A percentile compares a stretch with the other conserved stretches of the same genome.
These are phyloP conservation scores for Blennius ocellaris DNA, from an alignment of 2,113 vertebrate genomes.

Conservation along the genomic window DNA sequence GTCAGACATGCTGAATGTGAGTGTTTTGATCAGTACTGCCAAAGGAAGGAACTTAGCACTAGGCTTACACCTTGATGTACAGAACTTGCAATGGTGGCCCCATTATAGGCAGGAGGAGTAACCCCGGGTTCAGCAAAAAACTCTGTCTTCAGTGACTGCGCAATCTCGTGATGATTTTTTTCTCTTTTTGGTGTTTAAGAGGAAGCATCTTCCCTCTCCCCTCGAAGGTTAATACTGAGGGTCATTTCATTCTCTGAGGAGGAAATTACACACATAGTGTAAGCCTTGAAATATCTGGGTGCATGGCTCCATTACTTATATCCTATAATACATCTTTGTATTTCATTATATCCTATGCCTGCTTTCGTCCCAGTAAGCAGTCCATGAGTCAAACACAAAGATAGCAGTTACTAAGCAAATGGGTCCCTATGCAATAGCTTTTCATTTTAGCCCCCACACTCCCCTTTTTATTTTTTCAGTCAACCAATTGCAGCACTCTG, in stretches of 20 bases:
- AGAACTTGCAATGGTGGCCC: slow-evolving; percentile 24
- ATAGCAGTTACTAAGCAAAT: slow-evolving; percentile 78
- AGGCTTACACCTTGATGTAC: slow-evolving; percentile 33
- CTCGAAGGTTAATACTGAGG: slow-evolving; percentile 74
- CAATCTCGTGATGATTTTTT: slow-evolving; percentile 60
- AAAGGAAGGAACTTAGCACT: slow-evolving; percentile 29
- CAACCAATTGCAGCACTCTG: slow-evolving; percentile 64
- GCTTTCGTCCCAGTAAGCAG: slow-evolving; percentile 74
- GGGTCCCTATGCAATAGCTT: slow-evolving; percentile 68
- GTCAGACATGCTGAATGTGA: slow-evolving; percentile 40
- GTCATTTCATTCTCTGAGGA: slow-evolving; percentile 76
- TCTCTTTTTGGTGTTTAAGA: slow-evolving; percentile 60
- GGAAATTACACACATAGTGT: slow-evolving; percentile 74
- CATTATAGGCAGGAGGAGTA: slow-evolving; percentile 11
- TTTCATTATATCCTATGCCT: slow-evolving; percentile 75
- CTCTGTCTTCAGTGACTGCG: slow-evolving; percentile 41
- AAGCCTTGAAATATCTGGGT: slow-evolving; percentile 72
- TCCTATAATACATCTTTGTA: slow-evolving; percentile 80
- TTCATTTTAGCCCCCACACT: slow-evolving; percentile 38
- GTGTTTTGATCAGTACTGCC: slow-evolving; percentile 59
- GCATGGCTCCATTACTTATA: slow-evolving; percentile 75
- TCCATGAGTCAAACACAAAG: slow-evolving; percentile 80
- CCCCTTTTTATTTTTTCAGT: slow-evolving; percentile 46
- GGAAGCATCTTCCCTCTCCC: slow-evolving; percentile 58
- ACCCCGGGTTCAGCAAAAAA: slow-evolving; percentile 47